phyloP scores from a whole-genome alignment of 2,888 invertebrate species.

The Hanleya hanleyi region DNA sequence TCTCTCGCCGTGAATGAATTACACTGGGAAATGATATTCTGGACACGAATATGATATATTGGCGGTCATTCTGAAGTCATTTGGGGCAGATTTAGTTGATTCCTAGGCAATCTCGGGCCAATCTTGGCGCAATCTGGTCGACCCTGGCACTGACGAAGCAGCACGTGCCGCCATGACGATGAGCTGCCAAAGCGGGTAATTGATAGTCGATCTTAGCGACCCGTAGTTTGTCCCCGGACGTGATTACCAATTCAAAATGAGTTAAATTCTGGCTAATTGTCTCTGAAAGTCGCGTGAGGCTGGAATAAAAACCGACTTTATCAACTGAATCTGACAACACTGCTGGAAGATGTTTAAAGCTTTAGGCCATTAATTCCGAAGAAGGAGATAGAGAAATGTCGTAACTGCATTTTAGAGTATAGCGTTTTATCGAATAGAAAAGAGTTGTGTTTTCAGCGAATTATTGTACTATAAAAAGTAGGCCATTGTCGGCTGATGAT shows the following conservation, averaged over 20 bases:
- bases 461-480: too few species aligned
- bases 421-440: not conserved
- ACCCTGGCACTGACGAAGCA: not conserved
- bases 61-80: not conserved
- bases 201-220: not conserved
- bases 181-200: not conserved
- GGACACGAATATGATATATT: not conserved
- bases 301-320: not conserved
- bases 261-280: not conserved
- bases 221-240: not conserved
- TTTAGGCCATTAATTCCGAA: too few species aligned
- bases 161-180: not conserved
- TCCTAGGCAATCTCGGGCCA: not conserved
- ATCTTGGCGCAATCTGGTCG: not conserved
- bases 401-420: not conserved
- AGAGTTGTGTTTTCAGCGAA: too few species aligned
- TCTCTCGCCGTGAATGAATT: not conserved
- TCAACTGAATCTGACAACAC: not conserved
- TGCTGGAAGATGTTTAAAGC: too few species aligned
- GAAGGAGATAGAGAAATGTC: not conserved
- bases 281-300: not conserved
- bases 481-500: too few species aligned
- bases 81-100: not conserved
- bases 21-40: not conserved
- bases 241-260: slow-evolving; percentile 1